Base-by-base conservation (phyloP, 2,113 vertebrate genomes). In the Furnarius figulus region DNA sequence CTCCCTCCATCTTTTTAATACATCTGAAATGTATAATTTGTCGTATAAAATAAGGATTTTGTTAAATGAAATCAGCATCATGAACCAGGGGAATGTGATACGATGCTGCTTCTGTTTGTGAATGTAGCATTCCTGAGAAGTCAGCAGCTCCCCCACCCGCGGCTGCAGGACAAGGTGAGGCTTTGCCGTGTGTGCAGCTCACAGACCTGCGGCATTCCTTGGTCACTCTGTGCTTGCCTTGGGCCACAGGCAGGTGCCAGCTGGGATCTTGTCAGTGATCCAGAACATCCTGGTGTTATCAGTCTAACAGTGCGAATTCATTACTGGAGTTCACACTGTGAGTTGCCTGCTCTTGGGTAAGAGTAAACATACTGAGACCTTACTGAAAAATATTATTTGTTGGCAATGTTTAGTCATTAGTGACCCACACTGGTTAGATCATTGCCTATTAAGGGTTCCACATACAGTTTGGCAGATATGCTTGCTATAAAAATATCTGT, bases 1-100 rank as follows among this genome's bases (percentile, higher is more conserved):
- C 8, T 47, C 10, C 9, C 6, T 2, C 19, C 2, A 0, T 28
- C 42, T 59, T 74, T 8, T 0, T 0, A 47, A 72, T 65, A 14
- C 49, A 40, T 6, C 12, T 16, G 35, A 47, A 33, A 35, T 37
- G 35, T 75, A 0, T 14, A 3, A 14, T 24, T 83, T 1, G 0
- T n/a, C 42, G 16, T 8, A 10, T 42, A 30, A 61, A 84, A 15
- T 2, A 28, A 8, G 33, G 14, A 5, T 76, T 30, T 33, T 7
- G 0, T 20, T 20, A 50, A 40, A n/a, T 22, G 52, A 47, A 33
- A 3, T 23, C 33, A 50, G 27, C 18, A 2, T 27, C 5, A 2
- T 16, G 21, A 53, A 3, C 20, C 2, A 1, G 6, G 10, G 10
- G 27, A 7, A 5, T 6, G 42, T 6, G 55, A 7, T 21, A 7